These are phyloP conservation scores for Paramormyrops kingsleyae DNA, from an alignment of 2,113 vertebrate species.

Conservation along the genomic window DNA sequence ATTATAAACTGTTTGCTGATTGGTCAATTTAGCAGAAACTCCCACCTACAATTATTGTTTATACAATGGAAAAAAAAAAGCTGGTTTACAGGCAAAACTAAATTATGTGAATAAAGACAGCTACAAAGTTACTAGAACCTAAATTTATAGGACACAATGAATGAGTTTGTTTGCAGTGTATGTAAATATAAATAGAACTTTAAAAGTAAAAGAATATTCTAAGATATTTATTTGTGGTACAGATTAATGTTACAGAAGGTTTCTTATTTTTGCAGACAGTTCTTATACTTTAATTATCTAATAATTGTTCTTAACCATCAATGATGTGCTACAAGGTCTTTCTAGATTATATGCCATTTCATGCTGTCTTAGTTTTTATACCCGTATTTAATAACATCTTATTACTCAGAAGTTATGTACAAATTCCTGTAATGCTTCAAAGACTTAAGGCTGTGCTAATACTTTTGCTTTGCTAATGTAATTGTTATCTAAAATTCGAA, in stretches of 20 bases:
- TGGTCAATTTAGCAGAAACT: not conserved
- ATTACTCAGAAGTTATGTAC: constrained; percentile 16
- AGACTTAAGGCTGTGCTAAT: constrained; percentile 36
- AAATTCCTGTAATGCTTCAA: constrained; percentile 28
- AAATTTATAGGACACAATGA: not conserved
- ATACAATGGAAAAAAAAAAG: not conserved
- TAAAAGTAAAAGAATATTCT: not conserved
- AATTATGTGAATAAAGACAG: not conserved
- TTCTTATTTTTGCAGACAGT: not conserved
- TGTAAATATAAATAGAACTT: not conserved
- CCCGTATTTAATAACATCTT: not conserved
- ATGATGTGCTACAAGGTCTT: not conserved
- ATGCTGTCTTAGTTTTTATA: not conserved
- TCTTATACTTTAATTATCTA: not conserved
- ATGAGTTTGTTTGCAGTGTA: not conserved
- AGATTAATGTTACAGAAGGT: not conserved
- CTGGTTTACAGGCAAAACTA: not conserved
- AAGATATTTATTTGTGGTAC: not conserved
- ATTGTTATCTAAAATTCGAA: constrained; percentile 23
- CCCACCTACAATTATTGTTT: not conserved
- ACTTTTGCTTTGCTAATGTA: constrained; percentile 31
- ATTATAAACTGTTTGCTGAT: not conserved
- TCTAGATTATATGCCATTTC: not conserved
- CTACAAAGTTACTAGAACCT: not conserved
- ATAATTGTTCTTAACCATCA: not conserved